These are phyloP conservation scores for Chitala chitala DNA, from an alignment of 2,113 vertebrate species.

Conservation along the genomic window DNA sequence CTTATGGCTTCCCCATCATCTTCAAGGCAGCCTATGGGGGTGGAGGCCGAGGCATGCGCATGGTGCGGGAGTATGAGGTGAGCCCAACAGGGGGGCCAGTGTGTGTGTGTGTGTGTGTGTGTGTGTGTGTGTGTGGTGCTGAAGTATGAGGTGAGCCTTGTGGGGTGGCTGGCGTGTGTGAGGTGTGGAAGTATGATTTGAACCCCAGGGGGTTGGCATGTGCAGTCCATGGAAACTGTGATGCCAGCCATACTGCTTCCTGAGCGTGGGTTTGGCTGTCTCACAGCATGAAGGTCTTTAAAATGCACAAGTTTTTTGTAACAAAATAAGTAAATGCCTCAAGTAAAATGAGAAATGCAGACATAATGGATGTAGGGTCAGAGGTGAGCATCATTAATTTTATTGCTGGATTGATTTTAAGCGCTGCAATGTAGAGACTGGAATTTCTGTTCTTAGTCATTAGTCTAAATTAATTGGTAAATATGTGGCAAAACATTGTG, in stretches of 20 bases:
- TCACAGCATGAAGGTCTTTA: too few species aligned
- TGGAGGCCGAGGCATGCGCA: slow-evolving; percentile 72
- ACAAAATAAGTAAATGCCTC: background rate
- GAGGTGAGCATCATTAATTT: background rate
- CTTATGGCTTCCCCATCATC: slow-evolving; percentile 72
- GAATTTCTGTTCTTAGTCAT: background rate
- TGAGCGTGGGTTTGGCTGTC: too few species aligned
- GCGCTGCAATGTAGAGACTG: background rate
- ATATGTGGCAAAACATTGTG: background rate
- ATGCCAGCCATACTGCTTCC: too few species aligned
- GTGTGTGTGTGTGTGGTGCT: background rate
- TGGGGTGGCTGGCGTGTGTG: too few species aligned
- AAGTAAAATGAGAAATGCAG: background rate
- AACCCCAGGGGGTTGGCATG: too few species aligned
- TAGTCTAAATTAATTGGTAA: slow-evolving; percentile 4
- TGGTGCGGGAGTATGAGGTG: slow-evolving; percentile 69
- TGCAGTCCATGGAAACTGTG: too few species aligned
- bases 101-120: background rate
- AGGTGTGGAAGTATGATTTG: too few species aligned
- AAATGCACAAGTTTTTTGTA: background rate
- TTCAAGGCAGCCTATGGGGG: slow-evolving; percentile 75
- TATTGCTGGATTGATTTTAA: background rate
- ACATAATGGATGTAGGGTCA: background rate
- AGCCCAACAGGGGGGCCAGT: background rate
- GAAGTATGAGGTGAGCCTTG: background rate